Evolutionary conservation across 2,113 vertebrate species (phyloP), one percentile per base, ranked within the genome.

Genomic region (Oceanites oceanicus): DNA sequence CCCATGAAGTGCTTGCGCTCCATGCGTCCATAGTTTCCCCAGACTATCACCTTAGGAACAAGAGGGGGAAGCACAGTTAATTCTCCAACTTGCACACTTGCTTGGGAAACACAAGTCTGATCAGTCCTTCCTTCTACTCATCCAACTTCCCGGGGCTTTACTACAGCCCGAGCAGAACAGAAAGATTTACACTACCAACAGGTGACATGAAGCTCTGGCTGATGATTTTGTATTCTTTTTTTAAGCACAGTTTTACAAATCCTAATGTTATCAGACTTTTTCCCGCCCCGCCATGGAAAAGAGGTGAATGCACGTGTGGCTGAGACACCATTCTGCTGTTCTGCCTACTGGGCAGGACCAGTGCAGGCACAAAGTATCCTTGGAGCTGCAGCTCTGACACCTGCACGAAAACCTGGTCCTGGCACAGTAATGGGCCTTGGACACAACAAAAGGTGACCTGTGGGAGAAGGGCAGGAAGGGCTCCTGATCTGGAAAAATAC

Each of bases 1-100:
- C 99, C 99, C 99, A 99, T 99, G 98, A 99, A 99, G 97, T 99
- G 99, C 96, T 99, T 99, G 90, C 99, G 98, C 93, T 99, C 99
- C 99, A 99, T 99, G 52, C 99, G 98, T 89, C 99, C 99, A 1
- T 99, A 99, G 98, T 99, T 99, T 10, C 99, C 99, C 99, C 99
- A 99, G 45, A 99, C 99, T 52, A 99, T 99, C 87, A 99, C 99
- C 99, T 99, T 59, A 6, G 90, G 86, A 89, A 95, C 23, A 84
- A 91, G 44, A 91, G 4, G 3, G 9, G 36, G 56, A 26, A 77
- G 47, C 65, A 83, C 55, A 56, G 75, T 97, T 86, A 97, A 71
- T 80, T 47, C 62, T 76, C 40, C 65, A 59, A 25, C 15, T 16
- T 45, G 8, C 40, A 68, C 27, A 17, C 12, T n/a, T 26, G 15